Percentiles rank a stretch among this genome's conserved stretches.
Evolutionary conservation across 2,797 vertebrate genomes (phyloP).

Genomic region (Jordanella pulchra): DNA sequence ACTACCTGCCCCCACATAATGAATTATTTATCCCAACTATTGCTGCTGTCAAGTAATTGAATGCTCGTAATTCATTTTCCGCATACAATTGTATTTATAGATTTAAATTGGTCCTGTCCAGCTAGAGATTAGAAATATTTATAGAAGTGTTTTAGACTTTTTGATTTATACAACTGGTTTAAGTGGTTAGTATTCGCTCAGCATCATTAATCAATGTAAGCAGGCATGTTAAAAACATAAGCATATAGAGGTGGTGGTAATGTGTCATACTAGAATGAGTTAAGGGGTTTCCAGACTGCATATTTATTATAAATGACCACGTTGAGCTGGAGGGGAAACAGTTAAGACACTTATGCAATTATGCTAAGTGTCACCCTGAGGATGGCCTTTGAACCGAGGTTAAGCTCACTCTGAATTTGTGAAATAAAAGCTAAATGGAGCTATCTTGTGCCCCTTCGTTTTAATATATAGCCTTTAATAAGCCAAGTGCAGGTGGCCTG

Average conservation of each 20-base stretch:
- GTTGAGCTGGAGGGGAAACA: slow-evolving; percentile 79
- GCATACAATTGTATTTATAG: slow-evolving; percentile 75
- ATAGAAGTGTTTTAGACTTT: slow-evolving; percentile 75
- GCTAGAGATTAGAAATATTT: slow-evolving; percentile 75
- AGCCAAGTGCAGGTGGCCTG: slow-evolving; percentile 78
- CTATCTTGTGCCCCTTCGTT: slow-evolving; percentile 72
- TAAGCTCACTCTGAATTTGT: slow-evolving; percentile 82
- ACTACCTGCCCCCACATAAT: slow-evolving; percentile 71
- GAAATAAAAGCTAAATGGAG: slow-evolving; percentile 85
- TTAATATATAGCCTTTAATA: slow-evolving; percentile 85
- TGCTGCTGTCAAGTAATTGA: slow-evolving; percentile 76
- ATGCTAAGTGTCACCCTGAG: slow-evolving; percentile 85
- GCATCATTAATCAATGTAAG: slow-evolving; percentile 82
- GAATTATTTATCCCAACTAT: slow-evolving; percentile 77
- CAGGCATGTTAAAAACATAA: slow-evolving; percentile 80
- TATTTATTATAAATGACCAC: slow-evolving; percentile 82
- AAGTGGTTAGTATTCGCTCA: slow-evolving; percentile 74
- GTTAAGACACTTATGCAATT: slow-evolving; percentile 86
- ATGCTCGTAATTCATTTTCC: slow-evolving; percentile 74
- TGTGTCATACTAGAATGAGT: slow-evolving; percentile 76
- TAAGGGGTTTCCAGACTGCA: slow-evolving; percentile 69
- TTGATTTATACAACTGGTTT: slow-evolving; percentile 77
- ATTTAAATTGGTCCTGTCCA: slow-evolving; percentile 76
- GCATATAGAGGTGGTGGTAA: slow-evolving; percentile 75
- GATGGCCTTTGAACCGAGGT: slow-evolving; percentile 81